These are phyloP conservation scores for Castor canadensis DNA, from an alignment of 2,113 vertebrate species.

Conservation along the genomic window DNA sequence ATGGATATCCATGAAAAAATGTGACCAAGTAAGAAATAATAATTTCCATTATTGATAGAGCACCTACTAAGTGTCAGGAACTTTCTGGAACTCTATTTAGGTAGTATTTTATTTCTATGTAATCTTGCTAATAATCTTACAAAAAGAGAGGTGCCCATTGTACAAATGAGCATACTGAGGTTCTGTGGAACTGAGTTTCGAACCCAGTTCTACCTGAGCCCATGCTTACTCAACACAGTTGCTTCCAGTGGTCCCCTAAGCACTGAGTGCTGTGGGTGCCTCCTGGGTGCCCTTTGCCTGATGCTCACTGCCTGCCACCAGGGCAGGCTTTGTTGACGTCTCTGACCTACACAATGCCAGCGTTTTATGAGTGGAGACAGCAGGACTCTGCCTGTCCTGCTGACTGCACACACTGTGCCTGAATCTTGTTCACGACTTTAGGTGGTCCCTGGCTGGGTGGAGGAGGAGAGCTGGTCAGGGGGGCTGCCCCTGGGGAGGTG, in stretches of 20 bases:
- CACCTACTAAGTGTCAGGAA: neutral
- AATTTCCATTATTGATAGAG: neutral
- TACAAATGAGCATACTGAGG: neutral
- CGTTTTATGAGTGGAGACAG: neutral
- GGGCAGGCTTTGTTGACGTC: neutral
- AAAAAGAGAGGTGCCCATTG: neutral
- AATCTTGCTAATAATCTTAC: neutral
- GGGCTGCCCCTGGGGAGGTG: too few species aligned
- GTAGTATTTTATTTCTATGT: constrained; percentile 17
- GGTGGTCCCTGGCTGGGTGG: neutral
- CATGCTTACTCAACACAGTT: rapidly evolving
- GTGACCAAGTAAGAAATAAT: neutral
- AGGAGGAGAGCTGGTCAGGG: neutral
- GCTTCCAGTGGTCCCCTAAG: neutral
- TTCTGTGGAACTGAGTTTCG: too few species aligned
- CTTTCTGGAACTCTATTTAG: neutral
- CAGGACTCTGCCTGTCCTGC: neutral
- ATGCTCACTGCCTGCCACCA: neutral
- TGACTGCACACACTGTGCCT: neutral
- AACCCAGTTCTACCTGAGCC: too few species aligned
- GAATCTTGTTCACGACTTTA: neutral
- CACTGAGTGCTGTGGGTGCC: too few species aligned
- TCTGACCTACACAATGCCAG: neutral
- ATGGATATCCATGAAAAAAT: neutral
- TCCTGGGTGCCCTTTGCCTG: neutral